A percentile compares a stretch with the other conserved stretches of the same genome.
Conservation (phyloP, 2,888 invertebrate species). For the Cancer borealis region DNA sequence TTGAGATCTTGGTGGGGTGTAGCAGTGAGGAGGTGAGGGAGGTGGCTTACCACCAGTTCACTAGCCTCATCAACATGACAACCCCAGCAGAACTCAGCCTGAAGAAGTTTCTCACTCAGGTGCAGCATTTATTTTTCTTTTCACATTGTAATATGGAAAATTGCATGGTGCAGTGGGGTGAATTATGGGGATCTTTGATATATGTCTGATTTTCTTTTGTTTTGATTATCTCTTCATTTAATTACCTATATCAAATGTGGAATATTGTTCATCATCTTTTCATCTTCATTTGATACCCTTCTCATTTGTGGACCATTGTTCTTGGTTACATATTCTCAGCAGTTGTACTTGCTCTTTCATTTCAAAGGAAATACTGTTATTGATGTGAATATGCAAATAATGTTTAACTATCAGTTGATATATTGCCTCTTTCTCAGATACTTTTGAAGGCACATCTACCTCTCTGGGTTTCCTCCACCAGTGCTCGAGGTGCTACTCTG, state of each 20-base stretch:
- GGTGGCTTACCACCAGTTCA: slow-evolving; percentile 80
- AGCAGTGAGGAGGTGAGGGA: slow-evolving; percentile 80
- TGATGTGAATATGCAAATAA: not conserved
- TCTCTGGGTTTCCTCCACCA: slow-evolving; percentile 81
- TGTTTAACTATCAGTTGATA: not conserved
- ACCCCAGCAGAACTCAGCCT: slow-evolving; percentile 78
- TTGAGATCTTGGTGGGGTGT: slow-evolving; percentile 81
- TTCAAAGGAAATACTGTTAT: not conserved
- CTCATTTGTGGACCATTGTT: not conserved
- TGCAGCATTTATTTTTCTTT: slow-evolving; percentile 35
- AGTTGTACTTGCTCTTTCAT: not conserved
- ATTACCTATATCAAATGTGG: not conserved
- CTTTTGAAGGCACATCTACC: slow-evolving; percentile 81
- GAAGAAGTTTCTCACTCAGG: slow-evolving; percentile 77
- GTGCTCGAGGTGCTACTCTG: slow-evolving; percentile 80
- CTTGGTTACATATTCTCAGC: not conserved
- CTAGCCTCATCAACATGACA: slow-evolving; percentile 79
- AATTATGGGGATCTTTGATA: not conserved
- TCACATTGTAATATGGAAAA: not conserved
- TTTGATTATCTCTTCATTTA: not conserved
- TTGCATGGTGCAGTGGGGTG: not conserved
- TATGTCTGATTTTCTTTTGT: not conserved
- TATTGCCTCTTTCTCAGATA: slow-evolving; percentile 78
- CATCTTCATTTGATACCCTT: not conserved
- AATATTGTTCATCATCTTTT: not conserved